A percentile compares a stretch with the other conserved stretches of the same genome.
These are phyloP conservation scores for Oophaga sylvatica DNA, from an alignment of 2,797 vertebrate genomes.

Conservation along the genomic window DNA sequence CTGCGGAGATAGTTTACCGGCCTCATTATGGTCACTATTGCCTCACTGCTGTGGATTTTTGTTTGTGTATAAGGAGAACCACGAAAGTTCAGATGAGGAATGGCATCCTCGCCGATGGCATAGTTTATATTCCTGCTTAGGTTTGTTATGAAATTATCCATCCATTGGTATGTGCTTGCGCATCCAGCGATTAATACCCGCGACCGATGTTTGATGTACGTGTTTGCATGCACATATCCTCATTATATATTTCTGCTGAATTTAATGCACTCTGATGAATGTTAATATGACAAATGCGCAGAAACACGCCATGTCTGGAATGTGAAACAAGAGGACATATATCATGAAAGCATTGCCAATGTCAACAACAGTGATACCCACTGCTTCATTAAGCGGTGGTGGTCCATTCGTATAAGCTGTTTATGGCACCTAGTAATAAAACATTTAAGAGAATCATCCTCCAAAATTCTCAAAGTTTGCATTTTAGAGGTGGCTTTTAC, in stretches of 20 bases:
- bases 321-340: not conserved
- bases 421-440: too few relatives aligned
- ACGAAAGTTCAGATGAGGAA: slow-evolving; percentile 33
- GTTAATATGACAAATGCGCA: slow-evolving; percentile 17
- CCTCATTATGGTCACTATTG: too few relatives aligned
- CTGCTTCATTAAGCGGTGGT: not conserved
- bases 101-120: slow-evolving; percentile 36
- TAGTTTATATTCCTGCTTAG: slow-evolving; percentile 32
- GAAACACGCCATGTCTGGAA: slow-evolving; percentile 9
- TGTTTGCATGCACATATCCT: not conserved
- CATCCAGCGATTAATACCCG: not conserved
- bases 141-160: slow-evolving; percentile 34
- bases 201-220: not conserved
- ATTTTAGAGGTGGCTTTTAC: too few relatives aligned
- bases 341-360: not conserved
- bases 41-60: not conserved
- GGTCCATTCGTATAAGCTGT: too few relatives aligned
- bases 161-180: slow-evolving; percentile 9
- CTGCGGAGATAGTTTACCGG: not conserved
- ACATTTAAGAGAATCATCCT: too few relatives aligned
- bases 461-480: too few relatives aligned
- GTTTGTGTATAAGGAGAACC: slow-evolving; percentile 7
- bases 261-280: not conserved
- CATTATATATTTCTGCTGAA: not conserved
- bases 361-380: not conserved